Evolutionary conservation across 2,113 vertebrate species (phyloP).

Genomic region (Proterorhinus semilunaris): DNA sequence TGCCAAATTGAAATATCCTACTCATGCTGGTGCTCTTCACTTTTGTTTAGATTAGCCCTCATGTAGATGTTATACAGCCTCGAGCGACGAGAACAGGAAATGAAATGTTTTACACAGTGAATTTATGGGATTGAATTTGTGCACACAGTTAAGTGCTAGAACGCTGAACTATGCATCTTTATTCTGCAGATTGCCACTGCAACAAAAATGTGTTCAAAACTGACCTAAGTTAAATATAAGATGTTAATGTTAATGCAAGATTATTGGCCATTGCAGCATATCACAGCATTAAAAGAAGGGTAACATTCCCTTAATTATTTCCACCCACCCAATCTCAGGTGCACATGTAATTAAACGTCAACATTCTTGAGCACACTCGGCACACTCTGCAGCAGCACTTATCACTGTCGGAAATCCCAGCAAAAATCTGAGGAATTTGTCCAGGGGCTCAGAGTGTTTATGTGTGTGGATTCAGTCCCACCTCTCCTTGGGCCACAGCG

Average conservation of each 20-base stretch:
- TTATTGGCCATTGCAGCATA: neutral
- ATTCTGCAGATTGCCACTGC: neutral
- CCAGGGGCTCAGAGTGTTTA: conserved; percentile 46
- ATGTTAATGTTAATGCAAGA: too few species aligned
- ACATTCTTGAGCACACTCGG: conserved; percentile 28
- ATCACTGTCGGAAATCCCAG: conserved; percentile 57
- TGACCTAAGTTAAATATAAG: too few species aligned
- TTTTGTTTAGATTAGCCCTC: conserved; percentile 1
- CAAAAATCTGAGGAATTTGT: conserved; percentile 72
- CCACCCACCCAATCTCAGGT: neutral
- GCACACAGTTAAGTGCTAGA: conserved; percentile 15
- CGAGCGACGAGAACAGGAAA: conserved; percentile 38
- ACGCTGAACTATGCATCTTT: neutral
- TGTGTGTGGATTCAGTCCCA: conserved; percentile 22
- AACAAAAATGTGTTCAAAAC: too few species aligned
- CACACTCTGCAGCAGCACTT: conserved; percentile 32
- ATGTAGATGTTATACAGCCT: neutral
- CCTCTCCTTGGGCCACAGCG: neutral
- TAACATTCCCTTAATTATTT: too few species aligned
- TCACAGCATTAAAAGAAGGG: neutral
- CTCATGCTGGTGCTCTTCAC: too few species aligned
- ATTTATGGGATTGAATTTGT: conserved; percentile 45
- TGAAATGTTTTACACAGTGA: conserved; percentile 53
- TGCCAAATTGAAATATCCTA: too few species aligned
- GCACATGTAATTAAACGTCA: conserved; percentile 16